These are phyloP conservation scores for Antechinus flavipes DNA, from an alignment of 2,113 vertebrate genomes.

Conservation along the genomic window DNA sequence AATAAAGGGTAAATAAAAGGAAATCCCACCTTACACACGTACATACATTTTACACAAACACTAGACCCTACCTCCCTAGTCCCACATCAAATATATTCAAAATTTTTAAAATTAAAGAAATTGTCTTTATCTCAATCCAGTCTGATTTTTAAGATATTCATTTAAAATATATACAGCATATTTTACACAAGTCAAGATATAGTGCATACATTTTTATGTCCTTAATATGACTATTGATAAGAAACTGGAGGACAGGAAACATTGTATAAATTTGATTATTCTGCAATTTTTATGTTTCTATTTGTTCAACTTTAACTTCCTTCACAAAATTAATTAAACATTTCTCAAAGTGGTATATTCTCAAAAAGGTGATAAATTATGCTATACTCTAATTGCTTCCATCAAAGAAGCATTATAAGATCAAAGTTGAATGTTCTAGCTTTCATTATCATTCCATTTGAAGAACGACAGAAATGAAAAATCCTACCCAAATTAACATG, in stretches of 20 bases:
- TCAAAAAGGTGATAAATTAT: not conserved
- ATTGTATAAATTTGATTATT: not conserved
- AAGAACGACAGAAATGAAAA: not conserved
- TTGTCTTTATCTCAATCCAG: not conserved
- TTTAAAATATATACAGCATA: not conserved
- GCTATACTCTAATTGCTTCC: not conserved
- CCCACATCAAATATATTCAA: not conserved
- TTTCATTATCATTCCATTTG: not conserved
- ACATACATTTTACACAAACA: not conserved
- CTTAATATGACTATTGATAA: not conserved
- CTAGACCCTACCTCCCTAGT: not conserved
- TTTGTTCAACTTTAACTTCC: not conserved
- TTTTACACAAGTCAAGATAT: not conserved
- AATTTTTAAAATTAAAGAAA: not conserved
- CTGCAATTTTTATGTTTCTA: not conserved
- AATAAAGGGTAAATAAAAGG: not conserved
- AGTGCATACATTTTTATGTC: not conserved
- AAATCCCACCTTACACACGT: not conserved
- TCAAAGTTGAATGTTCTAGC: not conserved
- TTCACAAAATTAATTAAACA: not conserved
- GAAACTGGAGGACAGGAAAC: not conserved
- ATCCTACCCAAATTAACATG: constrained; percentile 94
- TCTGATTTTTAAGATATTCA: not conserved
- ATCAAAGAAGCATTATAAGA: not conserved
- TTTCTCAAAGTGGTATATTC: not conserved